These are phyloP conservation scores for Lepilemur ruficaudatus DNA, from an alignment of 2,797 vertebrate genomes.

Conservation along the genomic window DNA sequence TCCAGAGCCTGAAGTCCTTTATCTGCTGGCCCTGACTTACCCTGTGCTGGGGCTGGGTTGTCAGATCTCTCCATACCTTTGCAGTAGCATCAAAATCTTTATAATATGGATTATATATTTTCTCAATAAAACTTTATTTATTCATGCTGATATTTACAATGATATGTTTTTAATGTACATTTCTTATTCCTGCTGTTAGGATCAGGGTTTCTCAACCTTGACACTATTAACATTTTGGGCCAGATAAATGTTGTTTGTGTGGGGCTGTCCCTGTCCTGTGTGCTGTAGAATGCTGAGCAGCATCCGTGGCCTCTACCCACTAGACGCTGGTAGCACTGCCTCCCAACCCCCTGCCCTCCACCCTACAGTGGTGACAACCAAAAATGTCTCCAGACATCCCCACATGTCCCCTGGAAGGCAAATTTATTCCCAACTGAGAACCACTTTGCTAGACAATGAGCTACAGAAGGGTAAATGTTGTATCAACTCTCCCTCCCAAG, in stretches of 20 bases:
- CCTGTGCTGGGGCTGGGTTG: background rate
- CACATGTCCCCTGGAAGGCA: background rate
- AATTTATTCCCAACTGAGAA: background rate
- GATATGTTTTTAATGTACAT: background rate
- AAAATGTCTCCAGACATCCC: background rate
- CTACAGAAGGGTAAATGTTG: background rate
- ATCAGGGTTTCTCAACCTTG: background rate
- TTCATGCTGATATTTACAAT: no score
- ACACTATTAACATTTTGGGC: background rate
- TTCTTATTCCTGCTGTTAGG: background rate
- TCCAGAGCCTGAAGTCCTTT: background rate
- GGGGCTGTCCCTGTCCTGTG: no score
- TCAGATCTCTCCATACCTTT: background rate
- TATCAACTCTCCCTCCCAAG: background rate
- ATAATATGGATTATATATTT: background rate
- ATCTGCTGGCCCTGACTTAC: background rate
- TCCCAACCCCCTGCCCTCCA: rapidly evolving
- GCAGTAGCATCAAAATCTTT: background rate
- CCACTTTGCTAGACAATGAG: background rate
- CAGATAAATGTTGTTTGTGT: background rate
- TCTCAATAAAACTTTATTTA: no score
- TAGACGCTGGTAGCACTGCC: background rate
- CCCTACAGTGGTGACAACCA: background rate
- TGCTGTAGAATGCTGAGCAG: background rate
- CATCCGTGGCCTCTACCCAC: background rate